Evolutionary conservation across 2,113 vertebrate species (phyloP), one percentile per base, ranked within the genome.

Genomic region (zebrafish (Danio rerio)): DNA sequence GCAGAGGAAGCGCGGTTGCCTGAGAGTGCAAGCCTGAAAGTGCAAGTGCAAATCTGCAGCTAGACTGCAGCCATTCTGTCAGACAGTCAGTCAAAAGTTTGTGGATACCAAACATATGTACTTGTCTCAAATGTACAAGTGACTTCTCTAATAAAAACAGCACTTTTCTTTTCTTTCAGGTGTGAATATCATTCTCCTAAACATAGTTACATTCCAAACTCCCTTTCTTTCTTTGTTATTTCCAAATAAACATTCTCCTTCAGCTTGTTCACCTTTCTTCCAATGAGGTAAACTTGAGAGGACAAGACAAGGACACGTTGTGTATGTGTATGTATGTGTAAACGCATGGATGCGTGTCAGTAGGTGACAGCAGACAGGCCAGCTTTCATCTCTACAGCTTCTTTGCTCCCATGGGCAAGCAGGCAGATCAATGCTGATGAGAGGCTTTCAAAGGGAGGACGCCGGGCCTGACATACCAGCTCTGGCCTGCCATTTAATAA

Each of bases 381-480:
- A 66, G 11, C 53, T 68, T 79, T 81, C 53, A 81, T 79, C 73
- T 45, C 45, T 15, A 66, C 56, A 18, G 49, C 42, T 42, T 70
- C 79, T 61, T 61, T 82, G 61, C 58, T 79, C 75, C 80, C 80
- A 18, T 43, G 65, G 55, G 72, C 53, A 61, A 71, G 58, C 40
- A 61, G 21, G 58, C 63, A 74, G 74, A 79, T 84, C 63, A 59
- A 58, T 82, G 75, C 45, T 56, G 53, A 82, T 56, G 72, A 42
- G 40, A 74, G 76, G 4, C 49, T 79, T 79, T 78, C 58, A 78
- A 78, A 78, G 20, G 13, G 21, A 65, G 16, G 49, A 66, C 4
- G 2, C 13, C 11, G 2, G 49, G 49, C 16, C 21, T 66, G 61
- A 55, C 76, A 78, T 43, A 78, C 49, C 49, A 52, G 9, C 62